phyloP scores from a whole-genome alignment of 1,140 invertebrate genomes.

The Conus betulinus region DNA sequence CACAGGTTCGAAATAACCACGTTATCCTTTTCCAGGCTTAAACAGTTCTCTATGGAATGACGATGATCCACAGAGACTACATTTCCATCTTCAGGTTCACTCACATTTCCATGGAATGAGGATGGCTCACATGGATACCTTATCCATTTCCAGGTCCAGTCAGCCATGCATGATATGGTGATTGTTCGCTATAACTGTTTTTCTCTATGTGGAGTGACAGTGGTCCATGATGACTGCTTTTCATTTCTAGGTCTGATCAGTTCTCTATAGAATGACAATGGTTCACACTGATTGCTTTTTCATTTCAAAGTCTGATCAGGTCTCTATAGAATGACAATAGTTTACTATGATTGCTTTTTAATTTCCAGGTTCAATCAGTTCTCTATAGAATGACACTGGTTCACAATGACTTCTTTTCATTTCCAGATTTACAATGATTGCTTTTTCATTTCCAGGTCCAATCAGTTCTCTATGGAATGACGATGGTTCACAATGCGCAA shows the following conservation, averaged over 20 bases:
- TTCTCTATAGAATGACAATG: neutral
- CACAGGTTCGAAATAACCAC: no score
- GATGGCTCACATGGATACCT: no score
- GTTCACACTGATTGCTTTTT: neutral
- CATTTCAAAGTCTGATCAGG: neutral
- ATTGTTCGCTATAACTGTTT: neutral
- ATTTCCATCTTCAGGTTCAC: no score
- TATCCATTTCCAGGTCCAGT: no score
- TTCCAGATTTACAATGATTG: no score
- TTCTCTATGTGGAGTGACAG: neutral
- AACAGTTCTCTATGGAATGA: no score
- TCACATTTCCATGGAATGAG: no score
- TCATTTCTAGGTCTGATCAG: neutral
- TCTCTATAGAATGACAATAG: neutral
- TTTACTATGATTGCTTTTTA: neutral
- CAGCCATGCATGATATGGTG: neutral
- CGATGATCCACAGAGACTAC: no score
- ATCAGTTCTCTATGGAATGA: neutral
- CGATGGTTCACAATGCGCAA: neutral
- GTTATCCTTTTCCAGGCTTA: no score
- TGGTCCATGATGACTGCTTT: neutral
- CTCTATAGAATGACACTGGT: neutral
- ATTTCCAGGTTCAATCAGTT: neutral
- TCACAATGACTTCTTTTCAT: neutral
- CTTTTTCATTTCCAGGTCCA: neutral